phyloP scores from a whole-genome alignment of 2,888 invertebrate genomes.

The Diabrotica balteata region DNA sequence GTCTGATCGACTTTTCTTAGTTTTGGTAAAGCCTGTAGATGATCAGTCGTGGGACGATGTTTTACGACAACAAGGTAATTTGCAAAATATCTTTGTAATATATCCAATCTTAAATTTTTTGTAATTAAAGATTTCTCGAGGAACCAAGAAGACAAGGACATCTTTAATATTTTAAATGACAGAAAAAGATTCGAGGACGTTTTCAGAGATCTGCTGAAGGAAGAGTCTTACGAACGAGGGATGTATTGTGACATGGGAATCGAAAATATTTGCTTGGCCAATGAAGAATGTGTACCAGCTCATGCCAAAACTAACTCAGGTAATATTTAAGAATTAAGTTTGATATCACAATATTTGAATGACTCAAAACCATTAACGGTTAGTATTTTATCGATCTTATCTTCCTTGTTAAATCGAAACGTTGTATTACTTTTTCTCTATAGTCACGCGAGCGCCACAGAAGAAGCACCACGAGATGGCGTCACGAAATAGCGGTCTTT shows the following conservation, averaged over 20 bases:
- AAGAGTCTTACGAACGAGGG: constrained; percentile 53
- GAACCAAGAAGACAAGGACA: constrained; percentile 38
- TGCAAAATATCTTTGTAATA: background rate
- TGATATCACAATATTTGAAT: background rate
- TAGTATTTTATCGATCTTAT: too few relatives aligned
- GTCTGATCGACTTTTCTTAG: constrained; percentile 74
- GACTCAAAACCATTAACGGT: too few relatives aligned
- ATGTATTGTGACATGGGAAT: constrained; percentile 67
- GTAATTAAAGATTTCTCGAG: constrained; percentile 29
- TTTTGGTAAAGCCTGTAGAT: constrained; percentile 75
- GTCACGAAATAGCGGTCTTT: too few relatives aligned
- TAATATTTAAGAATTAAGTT: constrained; percentile 21
- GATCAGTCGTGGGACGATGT: constrained; percentile 64
- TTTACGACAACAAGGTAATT: constrained; percentile 48
- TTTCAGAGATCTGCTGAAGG: constrained; percentile 59
- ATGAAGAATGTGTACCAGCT: constrained; percentile 73
- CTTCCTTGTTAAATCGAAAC: too few relatives aligned
- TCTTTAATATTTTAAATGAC: constrained; percentile 41
- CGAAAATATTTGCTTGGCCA: constrained; percentile 67
- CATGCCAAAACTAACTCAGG: constrained; percentile 64
- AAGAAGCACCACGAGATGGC: too few relatives aligned
- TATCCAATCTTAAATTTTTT: too few relatives aligned
- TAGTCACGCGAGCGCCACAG: too few relatives aligned
- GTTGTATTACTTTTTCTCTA: too few relatives aligned
- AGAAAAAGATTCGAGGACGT: constrained; percentile 38